These are phyloP conservation scores for Hydrozoanthus tunicans DNA, from an alignment of 64 coral and sea anemone species.

Conservation along the genomic window DNA sequence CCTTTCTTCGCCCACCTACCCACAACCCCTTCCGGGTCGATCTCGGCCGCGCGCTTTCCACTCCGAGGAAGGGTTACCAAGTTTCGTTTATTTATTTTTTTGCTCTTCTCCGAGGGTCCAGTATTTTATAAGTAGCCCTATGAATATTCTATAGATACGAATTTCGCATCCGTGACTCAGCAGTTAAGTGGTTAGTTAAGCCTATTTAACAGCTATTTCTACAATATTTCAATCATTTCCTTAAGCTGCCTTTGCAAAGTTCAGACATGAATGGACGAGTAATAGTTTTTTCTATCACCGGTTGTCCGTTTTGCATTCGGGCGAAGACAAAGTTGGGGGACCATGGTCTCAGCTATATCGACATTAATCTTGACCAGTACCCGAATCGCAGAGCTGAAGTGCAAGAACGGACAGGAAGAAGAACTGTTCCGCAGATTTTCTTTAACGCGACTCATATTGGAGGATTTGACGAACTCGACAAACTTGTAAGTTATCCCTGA, in stretches of 20 bases:
- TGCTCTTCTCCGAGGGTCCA: not conserved
- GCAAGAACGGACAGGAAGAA: constrained; percentile 66
- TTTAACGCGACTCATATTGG: constrained; percentile 94
- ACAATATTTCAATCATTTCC: not conserved
- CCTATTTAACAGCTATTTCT: not conserved
- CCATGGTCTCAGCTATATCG: constrained; percentile 68
- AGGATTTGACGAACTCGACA: constrained; percentile 88
- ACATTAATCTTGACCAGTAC: constrained; percentile 89
- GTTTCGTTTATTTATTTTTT: not conserved
- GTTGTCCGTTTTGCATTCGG: constrained; percentile 88
- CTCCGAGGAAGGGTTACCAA: not conserved
- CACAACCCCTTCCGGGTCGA: not conserved
- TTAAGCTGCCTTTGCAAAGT: not conserved
- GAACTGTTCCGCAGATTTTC: constrained; percentile 97
- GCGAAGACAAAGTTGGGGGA: constrained; percentile 84
- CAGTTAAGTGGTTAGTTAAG: not conserved
- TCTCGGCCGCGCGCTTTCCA: no score
- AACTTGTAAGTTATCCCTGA: constrained; percentile 69
- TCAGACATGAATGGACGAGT: constrained; percentile 82
- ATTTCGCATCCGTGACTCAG: not conserved
- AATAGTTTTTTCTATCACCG: constrained; percentile 76
- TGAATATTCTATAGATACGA: not conserved
- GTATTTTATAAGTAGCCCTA: not conserved
- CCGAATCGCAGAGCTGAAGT: constrained; percentile 73
- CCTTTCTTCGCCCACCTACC: no score